Evolutionary conservation across 2,888 invertebrate genomes (phyloP).

Genomic region (Parasteatoda lunata): DNA sequence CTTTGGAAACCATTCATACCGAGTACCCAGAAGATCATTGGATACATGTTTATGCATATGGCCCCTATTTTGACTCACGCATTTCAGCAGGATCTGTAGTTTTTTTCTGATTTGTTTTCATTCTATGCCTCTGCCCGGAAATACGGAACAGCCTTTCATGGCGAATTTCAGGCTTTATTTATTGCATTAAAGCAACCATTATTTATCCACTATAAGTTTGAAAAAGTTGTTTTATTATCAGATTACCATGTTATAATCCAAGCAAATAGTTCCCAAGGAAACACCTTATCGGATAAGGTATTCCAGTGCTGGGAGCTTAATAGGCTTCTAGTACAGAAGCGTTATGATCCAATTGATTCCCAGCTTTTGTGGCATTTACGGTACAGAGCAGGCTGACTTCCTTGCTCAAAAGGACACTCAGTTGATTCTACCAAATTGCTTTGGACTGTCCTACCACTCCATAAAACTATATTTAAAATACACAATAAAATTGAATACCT

Average conservation of each 20-base stretch:
- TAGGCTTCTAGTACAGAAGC: background rate
- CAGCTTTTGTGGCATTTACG: background rate
- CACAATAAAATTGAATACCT: background rate
- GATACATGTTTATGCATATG: slow-evolving; percentile 2
- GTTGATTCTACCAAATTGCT: background rate
- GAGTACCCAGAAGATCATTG: slow-evolving; percentile 2
- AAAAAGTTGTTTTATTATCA: background rate
- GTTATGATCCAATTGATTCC: background rate
- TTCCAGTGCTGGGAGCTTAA: background rate
- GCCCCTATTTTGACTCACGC: background rate
- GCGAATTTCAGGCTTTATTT: background rate
- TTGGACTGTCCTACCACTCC: background rate
- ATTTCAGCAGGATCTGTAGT: background rate
- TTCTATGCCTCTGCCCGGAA: slow-evolving; percentile 7
- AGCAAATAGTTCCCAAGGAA: background rate
- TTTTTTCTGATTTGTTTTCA: slow-evolving; percentile 1
- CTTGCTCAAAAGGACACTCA: background rate
- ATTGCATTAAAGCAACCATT: background rate
- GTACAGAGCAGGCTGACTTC: background rate
- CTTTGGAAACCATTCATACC: slow-evolving; percentile 7
- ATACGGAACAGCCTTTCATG: background rate
- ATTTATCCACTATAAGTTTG: background rate
- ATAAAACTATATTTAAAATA: background rate
- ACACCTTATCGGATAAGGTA: background rate
- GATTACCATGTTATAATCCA: too few relatives aligned